Evolutionary conservation across 1,140 invertebrate genomes (phyloP), one percentile per base, ranked within the genome.

Genomic region (Lordiphosa mommai): DNA sequence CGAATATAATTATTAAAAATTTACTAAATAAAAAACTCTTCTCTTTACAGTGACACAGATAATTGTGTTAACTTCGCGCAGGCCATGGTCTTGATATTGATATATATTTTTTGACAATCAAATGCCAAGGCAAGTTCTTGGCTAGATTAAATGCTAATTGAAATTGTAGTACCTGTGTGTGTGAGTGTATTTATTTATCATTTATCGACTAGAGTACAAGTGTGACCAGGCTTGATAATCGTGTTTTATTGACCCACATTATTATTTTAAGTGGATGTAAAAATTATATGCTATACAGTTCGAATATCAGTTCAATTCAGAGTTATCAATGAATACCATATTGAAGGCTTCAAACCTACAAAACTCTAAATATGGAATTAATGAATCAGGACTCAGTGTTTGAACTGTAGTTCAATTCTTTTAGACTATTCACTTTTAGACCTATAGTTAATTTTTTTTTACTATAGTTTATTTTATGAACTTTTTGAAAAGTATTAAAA

Each of bases 61-160:
- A 71, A 71, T 70, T 71, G 52, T 71, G 52, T 64, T 71, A 71
- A 47, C 59, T 58, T 51, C 52, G 47, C 58, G 38, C 46, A 59
- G 61, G 51, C 61, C 34, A 40, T 49, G 63, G 58, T 43, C 16
- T 16, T 13, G 32, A 17, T 10, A 49, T 20, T 9, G 6, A 27
- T 33, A 30, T 38, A 23, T 38, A 20, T 59, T 38, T 64, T 60
- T 67, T 47, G 52, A 67, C 47, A 59, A 68, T 67, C 47, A 67
- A 68, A 67, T 59, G 65, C 63, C 65, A 68, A 68, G 63, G 61
- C 64, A 33, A 59, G 65, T 68, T 68, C 65, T 68, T 70, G 34
- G 51, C 66, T 58, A 70, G 59, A 71, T 70, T 71, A 71, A 71
- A 71, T 71, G 59, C 59, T 70, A 70, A 71, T 71, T 71, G 67